A percentile compares a stretch with the other conserved stretches of the same genome.
Evolutionary conservation across 2,888 invertebrate species (phyloP).

Genomic region (Hypselothyrea guttata): DNA sequence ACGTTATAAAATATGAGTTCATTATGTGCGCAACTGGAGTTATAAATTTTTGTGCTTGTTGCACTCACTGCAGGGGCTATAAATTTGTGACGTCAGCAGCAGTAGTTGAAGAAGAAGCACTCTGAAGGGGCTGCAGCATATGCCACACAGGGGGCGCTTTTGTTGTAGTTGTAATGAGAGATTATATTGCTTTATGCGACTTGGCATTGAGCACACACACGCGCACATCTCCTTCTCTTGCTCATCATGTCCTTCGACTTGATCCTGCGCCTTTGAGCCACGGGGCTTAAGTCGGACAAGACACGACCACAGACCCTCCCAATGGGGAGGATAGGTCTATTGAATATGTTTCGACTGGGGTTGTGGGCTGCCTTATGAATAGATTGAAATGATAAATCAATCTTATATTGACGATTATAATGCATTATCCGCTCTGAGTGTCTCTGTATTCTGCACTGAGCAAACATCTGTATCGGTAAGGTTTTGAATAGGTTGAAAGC

Average conservation of each 20-base stretch:
- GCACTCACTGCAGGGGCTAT: slow-evolving; percentile 73
- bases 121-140: slow-evolving; percentile 39
- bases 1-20: slow-evolving; percentile 77
- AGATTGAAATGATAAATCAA: slow-evolving; percentile 43
- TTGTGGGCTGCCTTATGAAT: slow-evolving; percentile 10
- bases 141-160: slow-evolving; percentile 55
- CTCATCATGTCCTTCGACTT: slow-evolving; percentile 49
- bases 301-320: slow-evolving; percentile 24
- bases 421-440: neutral
- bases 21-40: slow-evolving; percentile 59
- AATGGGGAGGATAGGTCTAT: neutral
- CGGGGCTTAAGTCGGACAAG: slow-evolving; percentile 45
- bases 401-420: slow-evolving; percentile 16
- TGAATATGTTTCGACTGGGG: slow-evolving; percentile 20
- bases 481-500: too few relatives aligned
- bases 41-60: slow-evolving; percentile 73
- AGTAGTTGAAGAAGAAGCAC: slow-evolving; percentile 3
- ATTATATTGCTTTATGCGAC: slow-evolving; percentile 74
- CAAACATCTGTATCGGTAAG: too few relatives aligned
- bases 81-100: slow-evolving; percentile 60
- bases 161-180: slow-evolving; percentile 74
- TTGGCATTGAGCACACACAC: slow-evolving; percentile 57
- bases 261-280: slow-evolving; percentile 56
- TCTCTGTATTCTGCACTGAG: too few relatives aligned
- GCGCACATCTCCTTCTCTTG: slow-evolving; percentile 51